Conservation (phyloP, 2,113 vertebrate genomes). For the Rhynchopsitta pachyrhyncha region DNA sequence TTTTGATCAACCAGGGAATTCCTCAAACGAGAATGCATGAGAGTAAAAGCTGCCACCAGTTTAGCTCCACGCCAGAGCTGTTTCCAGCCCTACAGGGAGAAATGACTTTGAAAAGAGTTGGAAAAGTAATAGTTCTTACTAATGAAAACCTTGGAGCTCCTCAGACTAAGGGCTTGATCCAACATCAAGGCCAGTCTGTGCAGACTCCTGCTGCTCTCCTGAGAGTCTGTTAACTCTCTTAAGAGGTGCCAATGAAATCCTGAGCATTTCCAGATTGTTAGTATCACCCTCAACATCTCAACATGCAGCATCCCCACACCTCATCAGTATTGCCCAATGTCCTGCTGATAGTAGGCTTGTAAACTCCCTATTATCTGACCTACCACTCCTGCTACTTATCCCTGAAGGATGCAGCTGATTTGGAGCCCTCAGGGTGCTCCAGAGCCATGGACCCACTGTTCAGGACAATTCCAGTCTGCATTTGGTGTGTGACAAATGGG, state of each 20-base stretch:
- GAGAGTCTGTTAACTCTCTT: not conserved
- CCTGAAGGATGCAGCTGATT: not conserved
- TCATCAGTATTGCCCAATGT: not conserved
- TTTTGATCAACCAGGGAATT: constrained; percentile 36
- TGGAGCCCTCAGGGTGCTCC: not conserved
- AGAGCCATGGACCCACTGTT: accelerated
- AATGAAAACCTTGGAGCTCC: constrained; percentile 21
- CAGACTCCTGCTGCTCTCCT: not conserved
- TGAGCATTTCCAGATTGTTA: constrained; percentile 8
- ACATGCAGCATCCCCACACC: not conserved
- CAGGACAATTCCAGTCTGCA: not conserved
- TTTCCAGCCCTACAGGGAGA: not conserved
- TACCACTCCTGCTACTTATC: not conserved
- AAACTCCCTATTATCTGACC: not conserved
- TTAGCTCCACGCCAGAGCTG: not conserved
- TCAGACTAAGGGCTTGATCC: not conserved
- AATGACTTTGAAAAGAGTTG: not conserved
- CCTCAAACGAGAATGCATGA: constrained; percentile 1
- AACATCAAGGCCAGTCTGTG: not conserved
- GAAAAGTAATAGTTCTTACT: constrained; percentile 18
- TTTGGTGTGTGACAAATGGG: not conserved
- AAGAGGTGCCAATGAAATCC: not conserved
- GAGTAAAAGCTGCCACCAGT: constrained; percentile 13
- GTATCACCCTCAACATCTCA: not conserved
- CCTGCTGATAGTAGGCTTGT: not conserved